phyloP scores from a whole-genome alignment of 92 coral and sea anemone species.

The Heliopora coerulea region DNA sequence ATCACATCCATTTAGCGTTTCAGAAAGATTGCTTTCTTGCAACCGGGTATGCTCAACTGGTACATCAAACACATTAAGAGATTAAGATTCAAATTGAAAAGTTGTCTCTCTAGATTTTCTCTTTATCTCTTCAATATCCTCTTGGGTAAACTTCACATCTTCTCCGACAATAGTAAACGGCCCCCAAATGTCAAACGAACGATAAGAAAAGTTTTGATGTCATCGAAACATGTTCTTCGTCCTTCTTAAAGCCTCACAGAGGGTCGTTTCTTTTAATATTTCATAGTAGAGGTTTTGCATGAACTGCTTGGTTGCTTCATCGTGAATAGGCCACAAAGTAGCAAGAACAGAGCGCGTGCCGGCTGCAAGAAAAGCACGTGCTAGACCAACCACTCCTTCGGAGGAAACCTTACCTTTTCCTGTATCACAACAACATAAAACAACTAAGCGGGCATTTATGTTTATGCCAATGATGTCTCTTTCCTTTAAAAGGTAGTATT shows the following conservation, averaged over 20 bases:
- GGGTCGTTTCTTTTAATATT: slow-evolving; percentile 7
- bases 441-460: slow-evolving; percentile 47
- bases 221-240: neutral
- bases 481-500: slow-evolving; percentile 33
- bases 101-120: too few relatives aligned
- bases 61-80: too few relatives aligned
- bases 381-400: slow-evolving; percentile 54
- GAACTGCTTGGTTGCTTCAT: slow-evolving; percentile 33
- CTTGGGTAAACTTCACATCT: slow-evolving; percentile 34
- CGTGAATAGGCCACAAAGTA: slow-evolving; percentile 48
- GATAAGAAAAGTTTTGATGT: slow-evolving; percentile 22
- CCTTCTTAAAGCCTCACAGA: slow-evolving; percentile 29
- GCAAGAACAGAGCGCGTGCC: slow-evolving; percentile 52
- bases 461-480: slow-evolving; percentile 24
- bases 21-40: too few relatives aligned
- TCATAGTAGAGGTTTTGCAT: slow-evolving; percentile 44
- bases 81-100: too few relatives aligned
- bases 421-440: slow-evolving; percentile 45
- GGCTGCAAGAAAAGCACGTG: slow-evolving; percentile 54
- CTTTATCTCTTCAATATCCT: slow-evolving; percentile 27
- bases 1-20: too few relatives aligned
- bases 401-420: slow-evolving; percentile 43
- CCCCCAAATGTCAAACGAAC: slow-evolving; percentile 38
- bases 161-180: slow-evolving; percentile 45
- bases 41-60: too few relatives aligned